These are phyloP conservation scores for Dipodomys merriami DNA, from an alignment of 2,113 vertebrate genomes.

Conservation along the genomic window DNA sequence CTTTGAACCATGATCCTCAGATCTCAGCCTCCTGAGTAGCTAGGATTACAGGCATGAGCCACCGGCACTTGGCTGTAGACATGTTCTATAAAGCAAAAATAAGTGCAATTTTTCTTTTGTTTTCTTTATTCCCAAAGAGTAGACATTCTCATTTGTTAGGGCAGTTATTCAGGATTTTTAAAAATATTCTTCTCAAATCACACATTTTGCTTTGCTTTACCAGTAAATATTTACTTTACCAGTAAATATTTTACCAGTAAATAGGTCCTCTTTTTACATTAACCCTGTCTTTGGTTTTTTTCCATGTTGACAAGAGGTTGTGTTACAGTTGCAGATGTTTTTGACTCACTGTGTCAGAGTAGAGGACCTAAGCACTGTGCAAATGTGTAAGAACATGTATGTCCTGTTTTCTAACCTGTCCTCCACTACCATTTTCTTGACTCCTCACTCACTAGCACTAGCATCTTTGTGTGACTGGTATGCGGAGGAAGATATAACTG, in stretches of 20 bases:
- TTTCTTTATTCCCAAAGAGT: neutral
- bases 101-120: constrained; percentile 2
- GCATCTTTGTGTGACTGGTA: neutral
- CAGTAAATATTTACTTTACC: neutral
- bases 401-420: neutral
- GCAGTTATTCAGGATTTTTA: neutral
- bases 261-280: neutral
- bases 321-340: neutral
- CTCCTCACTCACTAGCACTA: too few species aligned
- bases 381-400: neutral
- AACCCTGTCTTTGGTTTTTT: neutral
- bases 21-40: too few species aligned
- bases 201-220: too few species aligned
- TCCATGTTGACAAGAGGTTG: neutral
- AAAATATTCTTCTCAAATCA: too few species aligned
- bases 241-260: neutral
- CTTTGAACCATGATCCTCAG: too few species aligned
- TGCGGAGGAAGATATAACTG: neutral
- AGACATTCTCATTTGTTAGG: neutral
- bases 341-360: neutral
- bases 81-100: neutral
- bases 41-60: too few species aligned
- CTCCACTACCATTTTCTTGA: neutral
- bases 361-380: neutral
- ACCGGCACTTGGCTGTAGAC: too few species aligned